Evolutionary conservation across 2,113 vertebrate species (phyloP), one percentile per base, ranked within the genome.

Genomic region (Atractosteus spatula): DNA sequence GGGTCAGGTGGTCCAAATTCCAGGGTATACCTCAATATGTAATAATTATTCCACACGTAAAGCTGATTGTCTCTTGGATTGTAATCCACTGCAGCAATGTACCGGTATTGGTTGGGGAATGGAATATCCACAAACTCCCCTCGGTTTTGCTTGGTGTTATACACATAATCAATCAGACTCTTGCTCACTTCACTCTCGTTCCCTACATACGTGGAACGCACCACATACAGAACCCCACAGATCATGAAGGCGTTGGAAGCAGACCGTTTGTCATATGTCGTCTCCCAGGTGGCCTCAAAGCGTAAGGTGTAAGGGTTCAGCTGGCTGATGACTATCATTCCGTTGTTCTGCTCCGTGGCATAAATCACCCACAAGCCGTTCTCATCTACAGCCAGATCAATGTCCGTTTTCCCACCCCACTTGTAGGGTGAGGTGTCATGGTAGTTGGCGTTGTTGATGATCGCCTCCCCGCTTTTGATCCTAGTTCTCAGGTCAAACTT

Each of bases 41-140:
- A 99, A 89, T 97, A 98, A 90, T 99, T 99, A 93, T 99, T 99
- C 97, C 97, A 99, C 70, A 99, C 97, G 3, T 99, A 99, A 0
- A 99, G 93, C 74, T 98, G 96, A 86, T 99, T 99, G 85, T 99
- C 97, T 87, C 96, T 89, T 63, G 97, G 97, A 87, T 99, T 99
- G 88, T 99, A 99, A 94, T 99, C 97, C 96, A 98, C 97, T 67
- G 97, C 93, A 12, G 97, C 94, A 17, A 99, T 98, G 79, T 98
- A 99, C 85, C 98, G 97, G 89, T 99, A 99, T 87, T 98, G 96
- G 88, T 99, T 99, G 84, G 97, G 97, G 83, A 99, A 99, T 75
- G 96, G 94, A 79, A 99, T 89, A 69, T 99, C 96, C 69, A 97
- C 93, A 3, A 95, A 95, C 79, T 97, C 96, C 68, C 95, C 97